A percentile compares a stretch with the other conserved stretches of the same genome.
Evolutionary conservation across 2,888 invertebrate genomes (phyloP).

Genomic region (Hirtodrosophila trivittata): DNA sequence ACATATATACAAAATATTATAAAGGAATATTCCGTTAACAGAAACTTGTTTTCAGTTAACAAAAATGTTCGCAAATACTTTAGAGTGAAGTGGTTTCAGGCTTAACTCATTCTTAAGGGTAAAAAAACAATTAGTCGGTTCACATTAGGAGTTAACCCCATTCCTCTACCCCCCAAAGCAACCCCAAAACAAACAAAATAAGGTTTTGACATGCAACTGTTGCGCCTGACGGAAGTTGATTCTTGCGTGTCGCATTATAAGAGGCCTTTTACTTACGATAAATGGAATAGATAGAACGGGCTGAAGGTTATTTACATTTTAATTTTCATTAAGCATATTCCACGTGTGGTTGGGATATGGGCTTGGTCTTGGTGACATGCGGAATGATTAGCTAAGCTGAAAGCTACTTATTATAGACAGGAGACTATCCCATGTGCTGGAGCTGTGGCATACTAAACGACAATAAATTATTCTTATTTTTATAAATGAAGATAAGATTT

Average conservation of each 20-base stretch:
- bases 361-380: conserved; percentile 36
- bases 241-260: conserved; percentile 41
- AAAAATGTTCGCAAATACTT: no score
- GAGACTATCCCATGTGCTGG: conserved; percentile 38
- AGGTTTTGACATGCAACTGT: conserved; percentile 55
- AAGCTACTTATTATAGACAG: conserved; percentile 3
- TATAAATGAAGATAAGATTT: conserved; percentile 8
- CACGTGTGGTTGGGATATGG: conserved; percentile 40
- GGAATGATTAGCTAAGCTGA: conserved; percentile 30
- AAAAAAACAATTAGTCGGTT: no score
- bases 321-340: conserved; percentile 37
- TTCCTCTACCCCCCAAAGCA: no score
- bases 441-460: conserved; percentile 30
- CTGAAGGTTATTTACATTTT: conserved; percentile 19
- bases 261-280: conserved; percentile 1
- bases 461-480: conserved; percentile 4
- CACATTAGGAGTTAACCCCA: no score
- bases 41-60: no score
- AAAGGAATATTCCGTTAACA: no score
- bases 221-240: conserved; percentile 38
- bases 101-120: no score
- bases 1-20: no score
- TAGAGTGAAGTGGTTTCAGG: no score
- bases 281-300: conserved; percentile 1
- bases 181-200: conserved; percentile 11